A percentile compares a stretch with the other conserved stretches of the same genome.
phyloP scores from a whole-genome alignment of 92 coral and sea anemone species.

The Actinostola sp. region DNA sequence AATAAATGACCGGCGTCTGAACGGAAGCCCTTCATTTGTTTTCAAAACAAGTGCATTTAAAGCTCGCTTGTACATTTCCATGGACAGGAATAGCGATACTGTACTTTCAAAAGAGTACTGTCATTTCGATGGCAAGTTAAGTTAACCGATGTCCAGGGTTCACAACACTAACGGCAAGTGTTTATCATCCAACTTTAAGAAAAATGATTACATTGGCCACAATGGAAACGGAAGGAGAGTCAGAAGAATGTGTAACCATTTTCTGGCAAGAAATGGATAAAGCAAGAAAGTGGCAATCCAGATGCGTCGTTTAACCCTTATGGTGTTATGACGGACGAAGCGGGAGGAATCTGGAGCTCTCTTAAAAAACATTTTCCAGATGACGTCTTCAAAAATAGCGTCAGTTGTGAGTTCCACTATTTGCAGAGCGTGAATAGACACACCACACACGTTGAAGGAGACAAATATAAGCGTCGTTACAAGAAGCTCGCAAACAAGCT shows the following conservation, averaged over 20 bases:
- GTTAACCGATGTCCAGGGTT: constrained; percentile 40
- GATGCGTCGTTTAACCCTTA: constrained; percentile 33
- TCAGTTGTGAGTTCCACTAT: constrained; percentile 38
- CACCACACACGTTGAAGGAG: not conserved
- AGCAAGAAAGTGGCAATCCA: constrained; percentile 29
- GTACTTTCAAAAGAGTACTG: constrained; percentile 36
- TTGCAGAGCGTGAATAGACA: constrained; percentile 36
- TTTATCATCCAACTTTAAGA: constrained; percentile 40
- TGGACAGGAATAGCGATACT: constrained; percentile 27
- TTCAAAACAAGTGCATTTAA: constrained; percentile 32
- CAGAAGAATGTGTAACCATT: constrained; percentile 1
- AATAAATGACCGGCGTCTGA: constrained; percentile 32
- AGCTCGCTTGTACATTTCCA: constrained; percentile 16
- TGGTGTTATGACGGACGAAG: constrained; percentile 37
- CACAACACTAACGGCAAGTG: constrained; percentile 41
- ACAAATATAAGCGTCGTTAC: constrained; percentile 2
- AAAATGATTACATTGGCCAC: constrained; percentile 35
- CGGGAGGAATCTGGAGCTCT: constrained; percentile 39
- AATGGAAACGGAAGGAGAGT: constrained; percentile 35
- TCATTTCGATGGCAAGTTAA: constrained; percentile 44
- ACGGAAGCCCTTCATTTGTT: constrained; percentile 32
- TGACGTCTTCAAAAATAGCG: constrained; percentile 14
- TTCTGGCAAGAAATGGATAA: constrained; percentile 23
- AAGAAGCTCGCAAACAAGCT: constrained; percentile 34
- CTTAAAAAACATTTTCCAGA: constrained; percentile 10